Evolutionary conservation across 2,797 vertebrate species (phyloP).

Genomic region (Acridotheres tristis): DNA sequence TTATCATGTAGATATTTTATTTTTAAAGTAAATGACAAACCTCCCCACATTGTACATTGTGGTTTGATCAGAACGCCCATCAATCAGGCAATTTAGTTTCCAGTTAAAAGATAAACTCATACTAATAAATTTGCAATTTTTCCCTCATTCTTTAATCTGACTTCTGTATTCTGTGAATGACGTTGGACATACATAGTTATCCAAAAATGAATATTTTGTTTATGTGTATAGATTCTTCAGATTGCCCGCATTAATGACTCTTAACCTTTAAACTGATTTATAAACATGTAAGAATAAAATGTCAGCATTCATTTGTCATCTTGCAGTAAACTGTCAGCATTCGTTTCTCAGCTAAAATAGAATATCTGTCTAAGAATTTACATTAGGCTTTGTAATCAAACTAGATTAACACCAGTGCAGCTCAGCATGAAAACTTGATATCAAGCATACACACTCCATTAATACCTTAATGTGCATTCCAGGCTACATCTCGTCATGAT

Average conservation of each 20-base stretch:
- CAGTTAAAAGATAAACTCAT: constrained; percentile 59
- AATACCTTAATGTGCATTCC: constrained; percentile 62
- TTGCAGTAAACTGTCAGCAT: constrained; percentile 69
- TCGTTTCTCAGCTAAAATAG: constrained; percentile 72
- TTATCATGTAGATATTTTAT: constrained; percentile 1
- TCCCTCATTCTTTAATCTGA: constrained; percentile 31
- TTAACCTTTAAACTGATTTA: constrained; percentile 75
- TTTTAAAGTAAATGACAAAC: constrained; percentile 8
- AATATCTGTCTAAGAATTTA: constrained; percentile 69
- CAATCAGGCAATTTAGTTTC: constrained; percentile 42
- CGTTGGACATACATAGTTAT: constrained; percentile 57
- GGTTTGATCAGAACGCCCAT: constrained; percentile 39
- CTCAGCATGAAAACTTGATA: constrained; percentile 64
- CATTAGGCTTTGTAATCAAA: constrained; percentile 68
- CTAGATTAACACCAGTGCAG: constrained; percentile 56
- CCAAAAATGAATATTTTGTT: constrained; percentile 70
- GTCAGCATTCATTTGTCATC: constrained; percentile 75
- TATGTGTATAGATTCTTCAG: constrained; percentile 62
- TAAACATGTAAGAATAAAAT: constrained; percentile 74
- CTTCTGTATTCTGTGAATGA: constrained; percentile 59
- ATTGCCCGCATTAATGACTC: constrained; percentile 61
- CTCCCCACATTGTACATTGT: neutral
- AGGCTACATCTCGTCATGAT: constrained; percentile 31
- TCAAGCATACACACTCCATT: constrained; percentile 55
- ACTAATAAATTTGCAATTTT: constrained; percentile 51